Conservation (phyloP, 2,113 vertebrate genomes). For the Trogon melanurus region DNA sequence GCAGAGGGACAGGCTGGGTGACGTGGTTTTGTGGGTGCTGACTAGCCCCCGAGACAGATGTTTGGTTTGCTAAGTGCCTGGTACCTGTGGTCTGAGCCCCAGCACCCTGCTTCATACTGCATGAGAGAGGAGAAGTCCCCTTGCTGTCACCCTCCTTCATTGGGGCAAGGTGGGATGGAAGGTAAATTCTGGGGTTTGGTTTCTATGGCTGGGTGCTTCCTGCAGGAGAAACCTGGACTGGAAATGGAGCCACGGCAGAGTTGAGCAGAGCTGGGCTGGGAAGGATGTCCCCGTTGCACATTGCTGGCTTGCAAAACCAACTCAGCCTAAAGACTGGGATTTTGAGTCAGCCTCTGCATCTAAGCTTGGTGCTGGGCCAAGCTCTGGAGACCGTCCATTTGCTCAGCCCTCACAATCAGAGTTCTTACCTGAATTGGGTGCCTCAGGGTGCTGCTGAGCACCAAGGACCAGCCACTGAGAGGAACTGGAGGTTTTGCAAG, state of each 20-base stretch:
- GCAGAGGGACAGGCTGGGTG: background rate
- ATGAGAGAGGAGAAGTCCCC: background rate
- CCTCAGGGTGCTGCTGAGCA: background rate
- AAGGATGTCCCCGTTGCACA: background rate
- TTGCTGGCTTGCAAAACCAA: background rate
- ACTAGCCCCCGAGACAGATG: fast-evolving
- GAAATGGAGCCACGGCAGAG: background rate
- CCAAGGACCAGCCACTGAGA: background rate
- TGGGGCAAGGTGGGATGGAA: background rate
- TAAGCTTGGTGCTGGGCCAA: background rate
- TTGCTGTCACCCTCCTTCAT: background rate
- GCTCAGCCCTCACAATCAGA: background rate
- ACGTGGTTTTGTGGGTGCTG: background rate
- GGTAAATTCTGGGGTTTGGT: background rate
- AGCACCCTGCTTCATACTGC: background rate
- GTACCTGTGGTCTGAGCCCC: background rate
- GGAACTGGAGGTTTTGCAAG: background rate
- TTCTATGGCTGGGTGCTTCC: background rate
- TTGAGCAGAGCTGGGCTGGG: background rate
- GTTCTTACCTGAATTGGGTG: background rate
- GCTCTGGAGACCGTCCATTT: background rate
- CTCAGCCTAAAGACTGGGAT: background rate
- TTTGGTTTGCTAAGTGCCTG: background rate
- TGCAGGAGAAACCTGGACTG: background rate
- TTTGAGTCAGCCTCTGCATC: background rate